Percentiles rank a stretch among this genome's conserved stretches.
Evolutionary conservation across 2,113 vertebrate species (phyloP).

Genomic region (Leucoraja erinaceus): DNA sequence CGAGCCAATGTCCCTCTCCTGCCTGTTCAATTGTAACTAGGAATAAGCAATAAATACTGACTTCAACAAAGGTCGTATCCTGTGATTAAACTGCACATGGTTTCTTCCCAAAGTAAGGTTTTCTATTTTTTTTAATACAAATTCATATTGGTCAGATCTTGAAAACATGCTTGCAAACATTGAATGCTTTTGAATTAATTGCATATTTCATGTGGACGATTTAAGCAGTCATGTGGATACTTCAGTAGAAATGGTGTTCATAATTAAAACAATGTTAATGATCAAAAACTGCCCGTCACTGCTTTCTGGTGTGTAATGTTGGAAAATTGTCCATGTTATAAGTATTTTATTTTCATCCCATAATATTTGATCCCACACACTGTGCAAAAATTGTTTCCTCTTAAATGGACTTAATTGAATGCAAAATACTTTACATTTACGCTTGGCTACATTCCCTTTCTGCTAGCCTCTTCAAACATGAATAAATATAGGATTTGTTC

Average conservation of each 20-base stretch:
- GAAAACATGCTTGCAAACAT: background rate
- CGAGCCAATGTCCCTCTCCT: too few relatives aligned
- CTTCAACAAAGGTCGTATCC: background rate
- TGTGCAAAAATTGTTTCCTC: background rate
- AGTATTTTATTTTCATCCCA: background rate
- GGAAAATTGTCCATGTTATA: background rate
- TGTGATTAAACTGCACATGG: background rate
- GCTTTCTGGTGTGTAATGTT: background rate
- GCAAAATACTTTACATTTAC: background rate
- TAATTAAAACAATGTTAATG: background rate
- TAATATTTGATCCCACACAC: background rate
- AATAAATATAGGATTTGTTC: background rate
- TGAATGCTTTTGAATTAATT: background rate
- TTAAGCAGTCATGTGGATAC: background rate
- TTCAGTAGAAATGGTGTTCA: background rate
- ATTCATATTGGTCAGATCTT: background rate
- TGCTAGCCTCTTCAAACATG: background rate
- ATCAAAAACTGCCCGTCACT: background rate
- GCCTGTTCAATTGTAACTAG: background rate
- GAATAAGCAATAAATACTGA: background rate
- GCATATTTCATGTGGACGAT: background rate
- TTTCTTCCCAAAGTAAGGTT: background rate
- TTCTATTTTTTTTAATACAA: background rate
- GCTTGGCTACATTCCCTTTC: background rate
- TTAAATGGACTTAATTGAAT: background rate